Percentiles rank a stretch among this genome's conserved stretches.
Conservation (phyloP, 1,140 invertebrate species). For the Diuraphis noxia region DNA sequence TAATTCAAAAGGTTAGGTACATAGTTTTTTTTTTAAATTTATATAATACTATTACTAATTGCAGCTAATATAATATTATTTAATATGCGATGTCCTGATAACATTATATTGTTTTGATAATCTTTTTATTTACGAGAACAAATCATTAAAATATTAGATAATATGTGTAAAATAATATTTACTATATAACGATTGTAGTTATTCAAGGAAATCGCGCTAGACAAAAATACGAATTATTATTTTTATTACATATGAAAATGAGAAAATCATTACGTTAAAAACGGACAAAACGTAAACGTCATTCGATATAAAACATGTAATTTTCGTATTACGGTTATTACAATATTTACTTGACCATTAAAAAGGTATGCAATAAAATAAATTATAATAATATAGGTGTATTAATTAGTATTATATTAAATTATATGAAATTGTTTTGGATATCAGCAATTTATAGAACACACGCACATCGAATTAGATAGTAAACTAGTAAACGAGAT, state of each 20-base stretch:
- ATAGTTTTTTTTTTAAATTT: not conserved
- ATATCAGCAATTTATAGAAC: not conserved
- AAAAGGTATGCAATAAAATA: not conserved
- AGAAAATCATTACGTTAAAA: not conserved
- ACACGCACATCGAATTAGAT: not conserved
- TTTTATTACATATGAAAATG: not conserved
- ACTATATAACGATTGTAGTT: not conserved
- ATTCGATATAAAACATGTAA: not conserved
- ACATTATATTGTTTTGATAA: not conserved
- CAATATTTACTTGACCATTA: not conserved
- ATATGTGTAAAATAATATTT: not conserved
- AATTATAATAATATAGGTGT: not conserved
- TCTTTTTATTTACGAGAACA: slow-evolving; percentile 4
- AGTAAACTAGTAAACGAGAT: not conserved
- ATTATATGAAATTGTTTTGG: not conserved
- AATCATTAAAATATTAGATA: not conserved
- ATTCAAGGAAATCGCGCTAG: not conserved
- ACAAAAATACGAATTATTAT: not conserved
- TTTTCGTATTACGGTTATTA: not conserved
- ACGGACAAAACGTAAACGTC: no score
- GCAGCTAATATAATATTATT: not conserved
- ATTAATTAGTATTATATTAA: no score
- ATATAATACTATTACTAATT: slow-evolving; percentile 1
- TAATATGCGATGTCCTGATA: not conserved
- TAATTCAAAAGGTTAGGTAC: not conserved